Evolutionary conservation across 2,797 vertebrate genomes (phyloP), one percentile per base, ranked within the genome.

Genomic region (Darevskia mixta): DNA sequence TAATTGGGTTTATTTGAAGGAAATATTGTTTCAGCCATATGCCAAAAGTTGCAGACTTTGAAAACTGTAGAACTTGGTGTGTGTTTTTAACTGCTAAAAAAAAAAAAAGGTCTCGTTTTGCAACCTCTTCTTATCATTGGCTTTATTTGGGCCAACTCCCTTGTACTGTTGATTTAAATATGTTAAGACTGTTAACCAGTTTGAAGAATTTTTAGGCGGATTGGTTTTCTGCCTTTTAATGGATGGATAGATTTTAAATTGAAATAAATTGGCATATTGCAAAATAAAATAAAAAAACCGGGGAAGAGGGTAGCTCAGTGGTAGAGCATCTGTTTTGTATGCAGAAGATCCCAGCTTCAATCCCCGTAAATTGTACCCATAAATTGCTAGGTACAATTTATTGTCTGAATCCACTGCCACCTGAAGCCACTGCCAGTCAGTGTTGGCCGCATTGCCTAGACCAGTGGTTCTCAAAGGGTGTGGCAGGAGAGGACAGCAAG

Each of bases 41-140:
- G 0, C 55, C 1, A 79, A 32, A 86, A 86, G 23, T 35, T 77
- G 71, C 0, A 0, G 45, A 3, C 1, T 69, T 58, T 55, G 29
- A 32, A 81, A 1, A 0, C 45, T 78, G 45, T 0, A 1, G n/a
- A 81, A 81, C 4, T 80, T 88, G 49, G 49, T 55, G 49, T 55
- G 11, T 4, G 41, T 77, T 45, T 91, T 61, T 76, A 27, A 4
- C 35, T 83, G 20, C 1, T 23, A 4, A 75, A 58, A 55, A 4
- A 23, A 38, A 7, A 1, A 4, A 80, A 76, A 35, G 35, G 80
- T 79, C 1, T 64, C 18, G 5, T 69, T 78, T 55, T 41, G 2
- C 67, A 9, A 3, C 3, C 43, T 79, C 5, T 69, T 29, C 29
- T 10, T 2, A 11, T 15, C 2, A 0, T 71, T 75, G 15, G 9